phyloP scores from a whole-genome alignment of 2,888 invertebrate genomes.

The Galerucella pusilla region DNA sequence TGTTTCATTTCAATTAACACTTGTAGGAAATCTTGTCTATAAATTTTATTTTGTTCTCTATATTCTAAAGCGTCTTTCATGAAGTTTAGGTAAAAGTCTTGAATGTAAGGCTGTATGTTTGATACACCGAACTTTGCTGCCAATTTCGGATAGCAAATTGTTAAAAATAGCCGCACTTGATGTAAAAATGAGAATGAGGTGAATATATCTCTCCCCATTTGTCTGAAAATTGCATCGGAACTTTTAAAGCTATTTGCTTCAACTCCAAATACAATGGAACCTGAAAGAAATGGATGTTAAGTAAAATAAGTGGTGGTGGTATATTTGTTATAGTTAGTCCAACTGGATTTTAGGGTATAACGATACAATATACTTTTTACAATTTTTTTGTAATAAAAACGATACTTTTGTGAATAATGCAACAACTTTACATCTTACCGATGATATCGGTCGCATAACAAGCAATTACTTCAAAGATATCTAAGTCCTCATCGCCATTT shows the following conservation, averaged over 20 bases:
- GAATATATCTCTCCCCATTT: constrained; percentile 57
- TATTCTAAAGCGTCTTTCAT: constrained; percentile 53
- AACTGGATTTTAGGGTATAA: too few relatives aligned
- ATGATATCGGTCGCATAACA: constrained; percentile 26
- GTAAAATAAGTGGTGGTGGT: neutral
- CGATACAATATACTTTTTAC: too few relatives aligned
- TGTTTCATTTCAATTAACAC: constrained; percentile 51
- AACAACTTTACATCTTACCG: too few relatives aligned
- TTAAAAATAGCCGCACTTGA: constrained; percentile 37
- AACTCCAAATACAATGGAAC: constrained; percentile 69
- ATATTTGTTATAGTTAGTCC: too few relatives aligned
- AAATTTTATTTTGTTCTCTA: constrained; percentile 50
- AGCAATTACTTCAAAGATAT: constrained; percentile 20
- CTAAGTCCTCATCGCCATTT: neutral
- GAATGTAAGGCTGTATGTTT: constrained; percentile 46
- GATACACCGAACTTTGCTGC: constrained; percentile 39
- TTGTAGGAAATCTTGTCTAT: constrained; percentile 52
- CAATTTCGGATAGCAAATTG: constrained; percentile 44
- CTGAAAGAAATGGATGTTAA: constrained; percentile 25
- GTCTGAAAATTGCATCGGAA: constrained; percentile 58
- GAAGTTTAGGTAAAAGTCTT: constrained; percentile 53
- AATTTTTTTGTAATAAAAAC: too few relatives aligned
- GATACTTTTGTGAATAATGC: too few relatives aligned
- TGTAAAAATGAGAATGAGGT: constrained; percentile 40
- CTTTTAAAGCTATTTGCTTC: constrained; percentile 69